These are phyloP conservation scores for Cathartes aura DNA, from an alignment of 2,113 vertebrate genomes.

Conservation along the genomic window DNA sequence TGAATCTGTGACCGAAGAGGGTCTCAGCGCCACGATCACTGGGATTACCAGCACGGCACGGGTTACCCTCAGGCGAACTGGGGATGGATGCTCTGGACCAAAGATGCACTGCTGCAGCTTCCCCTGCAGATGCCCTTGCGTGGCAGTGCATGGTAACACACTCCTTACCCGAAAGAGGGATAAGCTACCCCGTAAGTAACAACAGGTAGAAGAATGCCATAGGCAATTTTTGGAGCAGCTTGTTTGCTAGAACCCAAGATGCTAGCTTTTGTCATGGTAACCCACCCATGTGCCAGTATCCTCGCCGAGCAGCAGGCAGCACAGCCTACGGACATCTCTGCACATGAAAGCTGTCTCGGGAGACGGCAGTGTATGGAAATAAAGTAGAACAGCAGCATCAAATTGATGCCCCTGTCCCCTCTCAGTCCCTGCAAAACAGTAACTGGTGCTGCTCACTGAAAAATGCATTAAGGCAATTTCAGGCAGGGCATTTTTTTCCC, in stretches of 20 bases:
- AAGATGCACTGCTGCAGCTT: background rate
- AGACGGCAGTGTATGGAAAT: background rate
- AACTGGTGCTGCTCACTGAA: background rate
- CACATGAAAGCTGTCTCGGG: too few species aligned
- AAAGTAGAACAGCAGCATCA: background rate
- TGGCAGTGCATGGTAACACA: background rate
- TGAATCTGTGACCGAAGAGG: background rate
- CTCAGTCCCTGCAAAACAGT: rapidly evolving
- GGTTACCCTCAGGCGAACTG: background rate
- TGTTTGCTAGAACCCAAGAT: background rate
- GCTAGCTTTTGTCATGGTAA: background rate
- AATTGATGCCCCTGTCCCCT: too few species aligned
- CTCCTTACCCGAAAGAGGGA: too few species aligned
- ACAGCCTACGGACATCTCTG: background rate
- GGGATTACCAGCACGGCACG: rapidly evolving
- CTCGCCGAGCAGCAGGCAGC: background rate
- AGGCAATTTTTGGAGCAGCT: background rate
- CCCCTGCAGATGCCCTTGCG: background rate
- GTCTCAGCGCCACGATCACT: rapidly evolving
- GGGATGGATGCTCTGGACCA: background rate
- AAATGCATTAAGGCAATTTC: background rate
- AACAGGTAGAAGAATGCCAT: background rate
- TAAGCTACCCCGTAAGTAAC: rapidly evolving
- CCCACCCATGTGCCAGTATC: too few species aligned
- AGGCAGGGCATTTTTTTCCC: background rate